A percentile compares a stretch with the other conserved stretches of the same genome.
phyloP scores from a whole-genome alignment of 2,797 vertebrate species.

The Brachyalestes nurse region DNA sequence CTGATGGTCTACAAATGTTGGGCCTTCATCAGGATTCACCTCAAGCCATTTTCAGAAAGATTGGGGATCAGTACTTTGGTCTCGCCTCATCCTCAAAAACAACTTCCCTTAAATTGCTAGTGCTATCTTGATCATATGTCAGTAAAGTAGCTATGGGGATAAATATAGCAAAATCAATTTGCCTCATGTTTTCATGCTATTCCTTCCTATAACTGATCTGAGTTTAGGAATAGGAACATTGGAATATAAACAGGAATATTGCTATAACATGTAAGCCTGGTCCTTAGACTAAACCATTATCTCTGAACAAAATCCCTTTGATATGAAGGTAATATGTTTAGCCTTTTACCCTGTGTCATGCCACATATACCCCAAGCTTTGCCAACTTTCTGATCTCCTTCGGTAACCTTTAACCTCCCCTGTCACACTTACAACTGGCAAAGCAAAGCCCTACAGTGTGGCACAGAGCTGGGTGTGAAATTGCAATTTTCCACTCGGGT shows the following conservation, averaged over 20 bases:
- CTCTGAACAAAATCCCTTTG: too few relatives aligned
- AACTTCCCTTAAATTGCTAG: not conserved
- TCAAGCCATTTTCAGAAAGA: too few relatives aligned
- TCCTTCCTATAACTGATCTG: too few relatives aligned
- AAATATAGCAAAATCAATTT: too few relatives aligned
- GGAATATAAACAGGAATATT: not conserved
- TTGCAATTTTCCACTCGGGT: slow-evolving; percentile 49
- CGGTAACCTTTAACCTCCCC: slow-evolving; percentile 41
- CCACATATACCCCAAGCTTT: not conserved
- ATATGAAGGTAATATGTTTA: too few relatives aligned
- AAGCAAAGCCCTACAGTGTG: slow-evolving; percentile 28
- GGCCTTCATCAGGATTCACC: too few relatives aligned
- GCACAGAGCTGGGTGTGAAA: slow-evolving; percentile 46
- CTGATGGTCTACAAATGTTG: too few relatives aligned
- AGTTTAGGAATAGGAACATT: not conserved
- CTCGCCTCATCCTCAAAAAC: not conserved
- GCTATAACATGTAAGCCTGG: not conserved
- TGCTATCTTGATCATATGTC: not conserved
- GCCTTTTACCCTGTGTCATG: not conserved
- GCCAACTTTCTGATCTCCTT: not conserved
- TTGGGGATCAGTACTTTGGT: too few relatives aligned
- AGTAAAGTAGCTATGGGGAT: not conserved
- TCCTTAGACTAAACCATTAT: not conserved
- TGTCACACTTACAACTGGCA: slow-evolving; percentile 16
- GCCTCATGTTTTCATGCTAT: too few relatives aligned